Conservation (phyloP, 1,140 invertebrate genomes). For the Magallana gigas region DNA sequence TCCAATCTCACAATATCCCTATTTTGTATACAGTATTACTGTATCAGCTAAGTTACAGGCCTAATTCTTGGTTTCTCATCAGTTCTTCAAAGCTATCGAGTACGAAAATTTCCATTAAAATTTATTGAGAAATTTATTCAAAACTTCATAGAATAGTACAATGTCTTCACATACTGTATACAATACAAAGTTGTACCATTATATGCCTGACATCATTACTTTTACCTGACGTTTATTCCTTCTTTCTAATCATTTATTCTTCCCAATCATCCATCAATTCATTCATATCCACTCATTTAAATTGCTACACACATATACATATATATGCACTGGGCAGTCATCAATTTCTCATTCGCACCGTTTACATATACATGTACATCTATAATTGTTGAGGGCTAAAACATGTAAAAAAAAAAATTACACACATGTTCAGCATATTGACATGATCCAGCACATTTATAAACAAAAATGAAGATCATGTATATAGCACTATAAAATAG, state of each 20-base stretch:
- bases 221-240: neutral
- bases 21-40: too few species aligned
- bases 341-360: neutral
- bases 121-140: neutral
- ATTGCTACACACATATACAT: neutral
- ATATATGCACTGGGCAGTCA: neutral
- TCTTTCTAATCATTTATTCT: neutral
- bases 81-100: too few species aligned
- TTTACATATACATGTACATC: neutral
- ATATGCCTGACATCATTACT: neutral
- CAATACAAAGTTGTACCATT: neutral
- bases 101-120: neutral
- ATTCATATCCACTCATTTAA: neutral
- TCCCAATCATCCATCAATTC: neutral
- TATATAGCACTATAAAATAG: neutral
- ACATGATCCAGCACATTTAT: conserved; percentile 1
- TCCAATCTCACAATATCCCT: too few species aligned
- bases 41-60: too few species aligned
- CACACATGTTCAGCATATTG: neutral
- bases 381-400: neutral
- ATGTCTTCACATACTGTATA: neutral
- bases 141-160: neutral
- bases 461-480: neutral
- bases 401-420: neutral
- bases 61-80: too few species aligned